phyloP scores from a whole-genome alignment of 2,113 vertebrate species.

The Sciurus niger region DNA sequence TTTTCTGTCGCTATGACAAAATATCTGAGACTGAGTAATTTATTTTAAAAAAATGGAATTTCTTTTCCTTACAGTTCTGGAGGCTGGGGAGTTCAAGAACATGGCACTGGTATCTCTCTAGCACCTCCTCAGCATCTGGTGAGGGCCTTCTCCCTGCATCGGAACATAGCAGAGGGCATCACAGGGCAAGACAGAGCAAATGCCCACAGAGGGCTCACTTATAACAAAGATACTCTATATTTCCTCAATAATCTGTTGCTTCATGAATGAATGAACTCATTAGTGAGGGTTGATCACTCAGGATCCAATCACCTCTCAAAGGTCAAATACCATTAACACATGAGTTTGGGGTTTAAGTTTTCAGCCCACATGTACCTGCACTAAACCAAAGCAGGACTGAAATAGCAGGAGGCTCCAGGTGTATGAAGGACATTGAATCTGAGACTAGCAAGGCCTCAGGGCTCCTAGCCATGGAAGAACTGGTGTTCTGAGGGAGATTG shows the following conservation, averaged over 20 bases:
- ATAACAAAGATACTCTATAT: not conserved
- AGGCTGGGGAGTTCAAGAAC: not conserved
- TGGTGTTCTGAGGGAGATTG: not conserved
- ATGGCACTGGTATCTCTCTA: too few species aligned
- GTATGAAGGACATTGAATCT: not conserved
- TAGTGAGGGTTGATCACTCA: not conserved
- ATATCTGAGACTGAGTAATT: not conserved
- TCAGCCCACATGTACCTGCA: not conserved
- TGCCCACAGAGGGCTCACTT: not conserved
- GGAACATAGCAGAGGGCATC: not conserved
- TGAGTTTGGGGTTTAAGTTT: not conserved
- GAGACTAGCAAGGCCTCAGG: not conserved
- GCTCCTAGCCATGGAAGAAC: not conserved
- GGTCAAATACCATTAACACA: not conserved
- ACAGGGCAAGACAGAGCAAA: not conserved
- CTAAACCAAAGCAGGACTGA: not conserved
- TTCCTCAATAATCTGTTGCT: not conserved
- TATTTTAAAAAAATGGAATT: not conserved
- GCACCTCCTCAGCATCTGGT: not conserved
- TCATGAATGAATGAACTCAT: not conserved
- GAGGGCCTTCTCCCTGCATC: not conserved
- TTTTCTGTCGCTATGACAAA: not conserved
- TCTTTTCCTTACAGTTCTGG: not conserved
- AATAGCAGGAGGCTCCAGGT: not conserved
- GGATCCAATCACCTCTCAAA: not conserved